Conservation (phyloP, 2,888 invertebrate species). For the Druceiella hillmani region DNA sequence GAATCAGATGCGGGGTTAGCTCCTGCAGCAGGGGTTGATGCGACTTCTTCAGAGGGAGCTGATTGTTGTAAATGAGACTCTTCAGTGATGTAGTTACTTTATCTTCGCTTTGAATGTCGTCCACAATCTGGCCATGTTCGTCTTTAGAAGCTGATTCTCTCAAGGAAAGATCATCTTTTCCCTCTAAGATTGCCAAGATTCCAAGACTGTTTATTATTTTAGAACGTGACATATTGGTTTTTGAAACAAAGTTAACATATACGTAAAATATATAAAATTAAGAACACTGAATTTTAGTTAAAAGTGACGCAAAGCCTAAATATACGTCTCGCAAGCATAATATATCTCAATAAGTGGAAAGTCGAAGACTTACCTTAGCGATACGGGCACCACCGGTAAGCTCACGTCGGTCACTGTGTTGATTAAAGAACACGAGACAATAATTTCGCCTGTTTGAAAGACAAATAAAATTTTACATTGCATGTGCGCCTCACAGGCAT, state of each 20-base stretch:
- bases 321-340: too few species aligned
- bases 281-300: background rate
- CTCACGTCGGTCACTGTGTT: background rate
- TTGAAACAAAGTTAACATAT: background rate
- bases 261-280: background rate
- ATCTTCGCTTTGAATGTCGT: background rate
- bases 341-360: background rate
- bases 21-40: background rate
- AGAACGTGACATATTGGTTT: background rate
- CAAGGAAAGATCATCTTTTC: background rate
- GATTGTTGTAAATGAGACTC: background rate
- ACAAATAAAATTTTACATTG: too few species aligned
- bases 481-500: too few species aligned
- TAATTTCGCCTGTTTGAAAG: too few species aligned
- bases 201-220: background rate
- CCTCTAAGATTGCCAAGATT: background rate
- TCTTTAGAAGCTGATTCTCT: background rate
- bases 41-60: background rate
- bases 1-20: background rate
- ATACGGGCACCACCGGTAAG: background rate
- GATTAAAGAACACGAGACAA: too few species aligned
- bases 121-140: background rate
- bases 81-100: background rate
- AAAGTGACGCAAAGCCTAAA: too few species aligned
- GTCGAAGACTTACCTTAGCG: background rate